Evolutionary conservation across 2,797 vertebrate species (phyloP).

Genomic region (Basileuterus tristriatus): DNA sequence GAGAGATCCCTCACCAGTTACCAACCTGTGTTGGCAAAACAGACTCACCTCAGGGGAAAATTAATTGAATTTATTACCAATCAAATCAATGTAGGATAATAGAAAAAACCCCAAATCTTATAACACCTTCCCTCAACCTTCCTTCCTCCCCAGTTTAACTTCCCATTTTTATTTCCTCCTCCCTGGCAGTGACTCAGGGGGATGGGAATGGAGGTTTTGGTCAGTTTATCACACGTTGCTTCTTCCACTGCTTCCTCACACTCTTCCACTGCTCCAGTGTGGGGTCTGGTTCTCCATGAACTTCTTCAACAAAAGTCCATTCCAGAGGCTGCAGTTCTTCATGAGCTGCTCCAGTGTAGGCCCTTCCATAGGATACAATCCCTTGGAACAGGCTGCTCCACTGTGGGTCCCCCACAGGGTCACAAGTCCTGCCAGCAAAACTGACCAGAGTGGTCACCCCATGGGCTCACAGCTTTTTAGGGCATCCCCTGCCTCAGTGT

Average conservation of each 20-base stretch:
- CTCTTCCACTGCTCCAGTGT: neutral
- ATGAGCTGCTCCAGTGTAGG: neutral
- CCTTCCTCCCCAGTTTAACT: neutral
- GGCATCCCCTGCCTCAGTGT: neutral
- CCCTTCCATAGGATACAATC: neutral
- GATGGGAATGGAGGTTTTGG: neutral
- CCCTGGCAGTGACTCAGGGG: rapidly evolving
- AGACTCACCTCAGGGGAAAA: neutral
- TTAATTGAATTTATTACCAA: neutral
- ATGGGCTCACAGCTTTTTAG: rapidly evolving
- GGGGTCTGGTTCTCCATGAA: neutral
- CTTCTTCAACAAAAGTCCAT: neutral
- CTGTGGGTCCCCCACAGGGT: neutral
- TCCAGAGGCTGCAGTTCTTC: neutral
- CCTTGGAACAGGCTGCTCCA: neutral
- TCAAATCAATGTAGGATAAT: neutral
- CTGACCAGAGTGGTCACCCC: too few relatives aligned
- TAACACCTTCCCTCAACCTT: rapidly evolving
- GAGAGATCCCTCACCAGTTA: neutral
- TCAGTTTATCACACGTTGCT: neutral
- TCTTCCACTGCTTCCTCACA: neutral
- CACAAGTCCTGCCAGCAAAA: neutral
- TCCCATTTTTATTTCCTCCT: neutral
- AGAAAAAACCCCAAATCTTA: rapidly evolving
- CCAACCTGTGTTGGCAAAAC: neutral